Base-by-base conservation (phyloP, 2,797 vertebrate genomes). In the Paguma larvata region DNA sequence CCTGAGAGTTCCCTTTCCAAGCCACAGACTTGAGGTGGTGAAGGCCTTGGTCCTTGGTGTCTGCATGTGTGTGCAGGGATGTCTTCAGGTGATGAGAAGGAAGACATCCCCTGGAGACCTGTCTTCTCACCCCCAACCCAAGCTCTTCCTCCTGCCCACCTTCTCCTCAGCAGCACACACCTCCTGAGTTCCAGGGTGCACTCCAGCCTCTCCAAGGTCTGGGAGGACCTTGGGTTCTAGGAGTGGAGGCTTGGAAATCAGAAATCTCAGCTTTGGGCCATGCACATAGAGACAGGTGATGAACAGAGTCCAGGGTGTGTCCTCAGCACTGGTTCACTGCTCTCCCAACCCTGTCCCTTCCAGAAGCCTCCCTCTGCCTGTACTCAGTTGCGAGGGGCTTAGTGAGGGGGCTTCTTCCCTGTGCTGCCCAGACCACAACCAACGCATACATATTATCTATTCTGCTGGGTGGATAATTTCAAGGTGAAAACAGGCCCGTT, bases 1-100 rank as follows among this genome's bases (percentile, higher is more conserved):
- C 46, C 73, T 11, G 34, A 62, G 56, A 3, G 19, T 6, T 14
- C 56, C 15, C 3, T 80, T 63, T 72, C 51, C 34, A 14, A 70
- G 56, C 48, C 68, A 21, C 34, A 30, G 44, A 51, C 9, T 27
- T 18, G 48, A 0, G 67, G 53, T 25, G 78, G 41, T 5, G 21
- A n/a, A 1, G 13, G 16, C 30, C 44, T 34, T 5, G 59, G 84
- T 9, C n/a, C 63, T 3, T 6, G 19, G 44, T 32, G 5, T 30
- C 73, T 5, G 11, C 6, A 23, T 9, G 0, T 15, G 3, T 32
- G 30, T 1, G 0, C n/a, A 27, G 13, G 59, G 41, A 0, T 6
- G 32, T 56, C 72, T 5, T 23, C 30, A 32, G 67, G 38, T 46
- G 7, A n/a, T 30, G 1, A 38, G 85, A 27, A 56, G 63, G 80